A percentile compares a stretch with the other conserved stretches of the same genome.
Evolutionary conservation across 2,888 invertebrate genomes (phyloP).

Genomic region (Tipula lateralis): DNA sequence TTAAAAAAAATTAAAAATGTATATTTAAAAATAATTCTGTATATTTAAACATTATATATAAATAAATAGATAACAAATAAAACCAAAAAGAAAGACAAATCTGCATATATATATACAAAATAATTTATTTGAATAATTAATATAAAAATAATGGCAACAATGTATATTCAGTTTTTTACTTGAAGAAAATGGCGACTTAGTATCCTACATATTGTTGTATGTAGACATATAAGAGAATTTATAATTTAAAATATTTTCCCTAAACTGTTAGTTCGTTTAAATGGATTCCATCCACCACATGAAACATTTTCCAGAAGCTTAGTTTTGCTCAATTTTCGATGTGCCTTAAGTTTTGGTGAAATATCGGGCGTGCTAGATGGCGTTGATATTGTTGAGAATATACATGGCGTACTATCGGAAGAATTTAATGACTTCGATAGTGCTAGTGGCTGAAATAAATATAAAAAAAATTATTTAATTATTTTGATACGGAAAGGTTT

Average conservation of each 20-base stretch:
- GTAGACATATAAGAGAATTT: too few species aligned
- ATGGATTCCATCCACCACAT: slow-evolving; percentile 49
- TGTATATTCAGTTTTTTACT: background rate
- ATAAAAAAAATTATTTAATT: background rate
- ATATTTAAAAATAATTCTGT: slow-evolving; percentile 25
- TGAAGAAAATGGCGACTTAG: background rate
- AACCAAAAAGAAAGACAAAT: background rate
- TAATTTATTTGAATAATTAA: background rate
- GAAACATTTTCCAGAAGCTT: slow-evolving; percentile 47
- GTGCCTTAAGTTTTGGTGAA: slow-evolving; percentile 44
- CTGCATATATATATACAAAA: slow-evolving; percentile 1
- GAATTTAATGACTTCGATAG: slow-evolving; percentile 44
- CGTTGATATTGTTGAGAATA: slow-evolving; percentile 45
- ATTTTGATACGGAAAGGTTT: background rate
- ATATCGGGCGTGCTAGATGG: slow-evolving; percentile 48
- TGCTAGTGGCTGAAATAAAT: slow-evolving; percentile 41
- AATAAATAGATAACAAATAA: background rate
- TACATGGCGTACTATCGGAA: slow-evolving; percentile 43
- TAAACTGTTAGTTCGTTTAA: slow-evolving; percentile 47
- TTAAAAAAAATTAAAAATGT: background rate
- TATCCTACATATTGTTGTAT: too few species aligned
- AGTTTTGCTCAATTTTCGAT: slow-evolving; percentile 43
- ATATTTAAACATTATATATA: slow-evolving; percentile 7
- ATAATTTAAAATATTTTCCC: slow-evolving; percentile 44
- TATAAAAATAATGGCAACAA: slow-evolving; percentile 20